These are phyloP conservation scores for Ophion ventricosus DNA, from an alignment of 2,888 invertebrate species.

Conservation along the genomic window DNA sequence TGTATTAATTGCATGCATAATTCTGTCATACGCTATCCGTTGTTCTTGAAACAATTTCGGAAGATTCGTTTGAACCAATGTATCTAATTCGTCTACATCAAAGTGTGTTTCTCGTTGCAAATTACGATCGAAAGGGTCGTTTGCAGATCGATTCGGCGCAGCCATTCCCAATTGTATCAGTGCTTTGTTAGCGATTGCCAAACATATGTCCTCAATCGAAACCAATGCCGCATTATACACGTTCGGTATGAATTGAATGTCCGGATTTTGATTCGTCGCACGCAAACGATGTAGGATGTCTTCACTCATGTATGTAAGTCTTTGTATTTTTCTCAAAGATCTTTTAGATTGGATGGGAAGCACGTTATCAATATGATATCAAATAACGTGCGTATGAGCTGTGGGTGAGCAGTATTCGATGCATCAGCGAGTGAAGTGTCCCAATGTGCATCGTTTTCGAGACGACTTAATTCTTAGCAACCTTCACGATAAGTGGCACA, in stretches of 20 bases:
- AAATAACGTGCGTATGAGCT: conserved; percentile 71
- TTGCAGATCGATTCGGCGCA: conserved; percentile 71
- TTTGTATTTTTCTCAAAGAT: not conserved
- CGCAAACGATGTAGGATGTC: not conserved
- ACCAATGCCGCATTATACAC: conserved; percentile 70
- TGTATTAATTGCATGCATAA: too few relatives aligned
- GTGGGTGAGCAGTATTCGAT: conserved; percentile 58
- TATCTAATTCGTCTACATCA: not conserved
- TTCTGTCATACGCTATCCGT: too few relatives aligned
- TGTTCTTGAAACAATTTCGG: too few relatives aligned
- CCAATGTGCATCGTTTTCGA: conserved; percentile 75
- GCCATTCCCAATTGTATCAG: conserved; percentile 71
- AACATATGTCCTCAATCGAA: conserved; percentile 78
- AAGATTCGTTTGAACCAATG: conserved; percentile 30
- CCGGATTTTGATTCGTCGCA: conserved; percentile 48
- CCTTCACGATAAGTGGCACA: conserved; percentile 80
- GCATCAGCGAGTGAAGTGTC: conserved; percentile 68
- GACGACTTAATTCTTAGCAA: conserved; percentile 74
- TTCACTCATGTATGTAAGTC: not conserved
- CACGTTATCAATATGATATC: conserved; percentile 62
- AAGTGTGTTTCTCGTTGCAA: conserved; percentile 58
- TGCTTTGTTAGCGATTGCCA: conserved; percentile 71
- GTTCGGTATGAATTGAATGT: conserved; percentile 41
- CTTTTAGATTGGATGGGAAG: too few relatives aligned
- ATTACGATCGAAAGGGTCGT: conserved; percentile 72